Base-by-base conservation (phyloP, 2,888 invertebrate genomes). In the Temnothorax unifasciatus region DNA sequence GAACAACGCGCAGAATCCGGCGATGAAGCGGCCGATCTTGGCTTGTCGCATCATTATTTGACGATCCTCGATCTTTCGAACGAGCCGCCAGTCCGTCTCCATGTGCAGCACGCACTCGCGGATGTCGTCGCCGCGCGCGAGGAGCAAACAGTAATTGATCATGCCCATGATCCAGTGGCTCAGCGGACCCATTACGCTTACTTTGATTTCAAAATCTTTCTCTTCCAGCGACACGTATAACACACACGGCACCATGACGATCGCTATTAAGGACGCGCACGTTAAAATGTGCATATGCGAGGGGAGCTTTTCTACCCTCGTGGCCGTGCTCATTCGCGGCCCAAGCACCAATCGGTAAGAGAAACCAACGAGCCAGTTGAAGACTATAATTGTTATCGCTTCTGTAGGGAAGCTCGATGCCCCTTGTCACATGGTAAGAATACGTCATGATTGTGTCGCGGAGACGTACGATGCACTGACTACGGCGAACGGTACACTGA, bases 261-360 rank as follows among this genome's bases (percentile, higher is more conserved):
- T 85, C 9, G 82, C 73, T 6, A 91, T 84, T 8, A 90, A 13
- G 13, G 0, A 50, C 1, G n/a, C 18, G 29, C 76, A 77, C 5
- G 1, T 5, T 1, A 73, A 8, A 18, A 76, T n/a, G 18, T 82
- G 68, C 13, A 64, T 8, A 2, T 29, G 18, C 6, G 76, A 76
- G 6, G 34, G 15, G 4, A 84, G 0, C 6, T 1, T 81, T 0
- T 76, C 25, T 0, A 54, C 3, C 6, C 9, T 25, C 13, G 81
- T 68, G 15, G 44, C 2, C 3, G 25, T 34, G 11, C 6, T 25
- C 6, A 44, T 25, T 18, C 2, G 41, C 15, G 91, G 91, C 92
- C n/a, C 92, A 92, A 54, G 85, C 87, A 6, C 92, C 93, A 18
- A 93, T 83, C 0, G 89, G 86, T 15, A 83, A 87, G 0, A 93